Percentiles rank a stretch among this genome's conserved stretches.
phyloP scores from a whole-genome alignment of 2,113 vertebrate genomes.

The Hylia prasina region DNA sequence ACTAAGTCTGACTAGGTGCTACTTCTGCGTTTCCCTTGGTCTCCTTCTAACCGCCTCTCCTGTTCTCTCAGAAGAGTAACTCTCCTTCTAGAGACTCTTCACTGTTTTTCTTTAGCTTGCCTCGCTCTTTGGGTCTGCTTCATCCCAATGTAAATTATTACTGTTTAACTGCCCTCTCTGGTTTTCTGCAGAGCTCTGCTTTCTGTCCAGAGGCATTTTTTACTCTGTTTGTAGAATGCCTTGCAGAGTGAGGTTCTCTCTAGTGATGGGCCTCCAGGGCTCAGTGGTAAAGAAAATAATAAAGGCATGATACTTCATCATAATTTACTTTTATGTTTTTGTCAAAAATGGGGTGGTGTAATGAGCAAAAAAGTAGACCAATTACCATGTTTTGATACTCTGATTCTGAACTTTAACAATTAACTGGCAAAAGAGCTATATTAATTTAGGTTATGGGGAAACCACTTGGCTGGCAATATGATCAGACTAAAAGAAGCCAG shows the following conservation, averaged over 20 bases:
- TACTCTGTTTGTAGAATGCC: not conserved
- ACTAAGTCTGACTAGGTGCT: not conserved
- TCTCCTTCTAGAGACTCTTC: not conserved
- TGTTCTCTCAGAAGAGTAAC: not conserved
- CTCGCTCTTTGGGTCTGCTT: not conserved
- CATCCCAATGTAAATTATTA: not conserved
- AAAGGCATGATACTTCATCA: not conserved
- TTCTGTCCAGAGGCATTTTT: not conserved
- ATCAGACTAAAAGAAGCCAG: not conserved
- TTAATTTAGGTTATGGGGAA: conserved; percentile 7
- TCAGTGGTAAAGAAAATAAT: not conserved
- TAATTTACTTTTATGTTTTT: conserved; percentile 5
- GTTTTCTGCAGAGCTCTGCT: not conserved
- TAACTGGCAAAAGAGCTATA: not conserved
- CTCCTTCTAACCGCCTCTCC: not conserved
- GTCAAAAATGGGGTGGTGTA: not conserved
- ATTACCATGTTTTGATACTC: not conserved
- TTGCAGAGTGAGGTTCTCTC: not conserved
- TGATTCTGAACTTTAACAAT: not conserved
- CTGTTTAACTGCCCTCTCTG: not conserved
- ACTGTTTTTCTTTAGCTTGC: not conserved
- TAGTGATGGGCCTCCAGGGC: not conserved
- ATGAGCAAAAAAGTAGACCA: not conserved
- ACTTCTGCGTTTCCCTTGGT: not conserved
- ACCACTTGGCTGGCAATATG: not conserved